Conservation (phyloP, 2,888 invertebrate genomes). For the Tribolium freemani region DNA sequence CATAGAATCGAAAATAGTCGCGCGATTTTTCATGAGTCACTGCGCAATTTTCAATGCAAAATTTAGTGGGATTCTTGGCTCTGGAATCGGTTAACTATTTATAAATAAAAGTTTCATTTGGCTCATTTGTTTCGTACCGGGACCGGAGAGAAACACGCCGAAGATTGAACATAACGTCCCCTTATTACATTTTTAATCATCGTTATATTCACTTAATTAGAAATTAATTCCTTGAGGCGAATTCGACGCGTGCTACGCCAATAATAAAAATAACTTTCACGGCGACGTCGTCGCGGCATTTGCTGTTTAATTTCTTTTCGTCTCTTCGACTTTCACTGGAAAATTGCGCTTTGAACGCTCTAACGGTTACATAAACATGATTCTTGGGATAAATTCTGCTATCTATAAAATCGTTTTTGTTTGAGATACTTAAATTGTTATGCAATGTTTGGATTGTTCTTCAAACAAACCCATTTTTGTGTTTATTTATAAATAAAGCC, state of each 20-base stretch:
- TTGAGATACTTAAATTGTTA: neutral
- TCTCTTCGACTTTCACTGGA: neutral
- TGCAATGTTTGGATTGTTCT: neutral
- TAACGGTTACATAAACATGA: neutral
- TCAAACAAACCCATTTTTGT: neutral
- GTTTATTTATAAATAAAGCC: neutral
- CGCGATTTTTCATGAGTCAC: conserved; percentile 24
- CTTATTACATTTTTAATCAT: neutral
- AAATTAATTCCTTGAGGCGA: neutral
- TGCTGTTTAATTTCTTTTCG: neutral
- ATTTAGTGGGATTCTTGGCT: conserved; percentile 18
- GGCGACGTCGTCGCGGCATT: neutral
- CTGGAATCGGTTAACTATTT: conserved; percentile 5
- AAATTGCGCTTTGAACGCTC: neutral
- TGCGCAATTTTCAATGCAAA: conserved; percentile 12
- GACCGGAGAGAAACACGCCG: neutral
- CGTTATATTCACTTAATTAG: neutral
- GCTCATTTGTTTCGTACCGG: neutral
- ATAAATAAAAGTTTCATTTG: conserved; percentile 30
- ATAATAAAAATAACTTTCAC: neutral
- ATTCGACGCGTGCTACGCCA: neutral
- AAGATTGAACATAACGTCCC: neutral
- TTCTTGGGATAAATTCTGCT: neutral
- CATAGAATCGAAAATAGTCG: conserved; percentile 9
- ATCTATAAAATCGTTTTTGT: neutral